phyloP scores from a whole-genome alignment of 30 jellyfish, hydroid and myxozoan species.

The Nemopilema nomurai region DNA sequence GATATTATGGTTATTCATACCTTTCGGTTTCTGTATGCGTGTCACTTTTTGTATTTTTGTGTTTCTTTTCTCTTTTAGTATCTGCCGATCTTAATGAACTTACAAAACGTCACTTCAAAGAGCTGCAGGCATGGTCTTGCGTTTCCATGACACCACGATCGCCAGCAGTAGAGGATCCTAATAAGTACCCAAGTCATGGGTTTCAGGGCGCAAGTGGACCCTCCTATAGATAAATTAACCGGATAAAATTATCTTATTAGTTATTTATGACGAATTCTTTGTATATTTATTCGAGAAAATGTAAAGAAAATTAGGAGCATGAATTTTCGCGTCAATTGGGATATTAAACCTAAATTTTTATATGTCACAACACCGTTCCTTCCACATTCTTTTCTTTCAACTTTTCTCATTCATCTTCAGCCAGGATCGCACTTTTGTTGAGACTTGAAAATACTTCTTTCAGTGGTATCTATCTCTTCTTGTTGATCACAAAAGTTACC shows the following conservation, averaged over 20 bases:
- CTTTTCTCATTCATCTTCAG: too few relatives aligned
- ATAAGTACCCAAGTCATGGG: not conserved
- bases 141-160: not conserved
- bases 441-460: too few relatives aligned
- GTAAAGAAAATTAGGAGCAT: too few relatives aligned
- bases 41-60: not conserved
- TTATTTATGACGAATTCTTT: not conserved
- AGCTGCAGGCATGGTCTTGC: constrained; percentile 30
- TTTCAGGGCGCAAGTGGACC: not conserved
- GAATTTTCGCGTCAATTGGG: not conserved
- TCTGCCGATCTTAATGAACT: constrained; percentile 67
- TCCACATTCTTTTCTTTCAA: too few relatives aligned
- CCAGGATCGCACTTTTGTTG: too few relatives aligned
- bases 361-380: too few relatives aligned
- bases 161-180: not conserved
- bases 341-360: too few relatives aligned
- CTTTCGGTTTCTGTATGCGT: too few relatives aligned
- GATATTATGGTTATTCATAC: too few relatives aligned
- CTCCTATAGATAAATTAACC: not conserved
- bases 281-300: not conserved
- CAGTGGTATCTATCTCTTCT: too few relatives aligned
- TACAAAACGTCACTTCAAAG: constrained; percentile 52
- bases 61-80: constrained; percentile 12
- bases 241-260: not conserved
- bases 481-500: too few relatives aligned